Conservation (phyloP, 1,140 invertebrate species). For the Macrobrachium nipponense region DNA sequence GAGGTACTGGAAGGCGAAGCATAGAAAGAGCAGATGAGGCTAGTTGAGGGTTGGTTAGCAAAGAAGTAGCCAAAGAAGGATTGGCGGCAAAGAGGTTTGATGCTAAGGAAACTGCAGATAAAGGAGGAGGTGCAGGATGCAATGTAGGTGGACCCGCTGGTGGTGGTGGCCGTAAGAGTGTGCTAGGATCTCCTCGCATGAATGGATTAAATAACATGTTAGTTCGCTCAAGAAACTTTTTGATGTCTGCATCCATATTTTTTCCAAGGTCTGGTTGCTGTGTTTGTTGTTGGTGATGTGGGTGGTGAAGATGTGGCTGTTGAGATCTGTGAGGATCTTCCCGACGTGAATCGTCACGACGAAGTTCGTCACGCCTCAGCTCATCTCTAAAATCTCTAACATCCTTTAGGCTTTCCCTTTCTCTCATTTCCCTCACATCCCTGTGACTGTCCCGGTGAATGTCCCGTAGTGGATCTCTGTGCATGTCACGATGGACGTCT, state of each 20-base stretch:
- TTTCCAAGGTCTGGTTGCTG: conserved; percentile 63
- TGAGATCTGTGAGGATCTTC: conserved; percentile 48
- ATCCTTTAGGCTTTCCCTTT: conserved; percentile 44
- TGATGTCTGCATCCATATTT: conserved; percentile 60
- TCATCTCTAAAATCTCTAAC: conserved; percentile 55
- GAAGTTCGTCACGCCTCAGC: conserved; percentile 38
- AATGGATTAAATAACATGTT: conserved; percentile 63
- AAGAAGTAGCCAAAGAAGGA: conserved; percentile 59
- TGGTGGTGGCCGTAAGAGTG: conserved; percentile 57
- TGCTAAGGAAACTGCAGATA: conserved; percentile 63
- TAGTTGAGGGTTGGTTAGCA: conserved; percentile 62
- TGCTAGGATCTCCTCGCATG: conserved; percentile 58
- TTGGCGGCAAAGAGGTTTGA: conserved; percentile 67
- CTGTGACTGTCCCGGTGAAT: conserved; percentile 1
- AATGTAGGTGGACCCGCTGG: conserved; percentile 65
- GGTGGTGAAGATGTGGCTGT: conserved; percentile 53
- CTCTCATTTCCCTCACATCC: conserved; percentile 35
- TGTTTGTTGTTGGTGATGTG: conserved; percentile 66
- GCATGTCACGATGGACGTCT: not conserved
- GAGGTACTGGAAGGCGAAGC: conserved; percentile 71
- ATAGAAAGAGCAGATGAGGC: conserved; percentile 61
- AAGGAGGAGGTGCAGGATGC: conserved; percentile 67
- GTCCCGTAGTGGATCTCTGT: conserved; percentile 33
- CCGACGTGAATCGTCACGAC: conserved; percentile 35
- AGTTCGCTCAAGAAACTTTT: conserved; percentile 62